Evolutionary conservation across 2,888 invertebrate genomes (phyloP), one percentile per base, ranked within the genome.

Genomic region (Amaurobius ferox): DNA sequence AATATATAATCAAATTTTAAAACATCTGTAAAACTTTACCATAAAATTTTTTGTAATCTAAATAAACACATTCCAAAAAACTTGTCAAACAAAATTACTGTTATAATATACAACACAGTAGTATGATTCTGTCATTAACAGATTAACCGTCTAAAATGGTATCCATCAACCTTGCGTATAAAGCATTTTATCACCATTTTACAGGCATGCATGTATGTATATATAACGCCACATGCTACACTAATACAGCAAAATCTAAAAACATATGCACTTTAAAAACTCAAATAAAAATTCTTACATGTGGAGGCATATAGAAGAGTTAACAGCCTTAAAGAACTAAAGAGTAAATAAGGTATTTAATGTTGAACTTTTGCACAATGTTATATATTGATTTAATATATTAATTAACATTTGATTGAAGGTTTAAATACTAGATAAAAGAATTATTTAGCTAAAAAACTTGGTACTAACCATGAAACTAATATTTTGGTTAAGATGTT

Each of bases 391-490:
- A 23, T 55, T 6, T 23, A 55, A 55, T 35, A 35, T 35, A 5
- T 7, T 35, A 35, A 35, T 35, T 35, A 7, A 5, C 5, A 35
- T 35, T 35, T 9, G 23, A 16, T 23, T 55, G 23, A 55, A 3
- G 1, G 30, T 13, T 13, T 1, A 29, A 64, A 64, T 13, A 7
- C 29, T 67, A 29, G 26, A 35, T 7, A 13, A 74, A 39, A 64
- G n/a, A 55, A 13, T 29, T 30, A 55, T 23, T 30, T 30, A 7
- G 26, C 35, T 39, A 26, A 32, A 30, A 61, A 32, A 23, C 39
- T 30, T 39, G n/a, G n/a, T 48, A 81, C 81, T 81, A 68, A 81
- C 81, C 81, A 81, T 81, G 81, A 62, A 81, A 81, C 73, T 80
- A 80, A 35, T 73, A 19, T 23, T 62, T 23, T n/a, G 13, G 9